Percentiles rank a stretch among this genome's conserved stretches.
Evolutionary conservation across 2,797 vertebrate genomes (phyloP).

Genomic region (Manis crassicaudata): DNA sequence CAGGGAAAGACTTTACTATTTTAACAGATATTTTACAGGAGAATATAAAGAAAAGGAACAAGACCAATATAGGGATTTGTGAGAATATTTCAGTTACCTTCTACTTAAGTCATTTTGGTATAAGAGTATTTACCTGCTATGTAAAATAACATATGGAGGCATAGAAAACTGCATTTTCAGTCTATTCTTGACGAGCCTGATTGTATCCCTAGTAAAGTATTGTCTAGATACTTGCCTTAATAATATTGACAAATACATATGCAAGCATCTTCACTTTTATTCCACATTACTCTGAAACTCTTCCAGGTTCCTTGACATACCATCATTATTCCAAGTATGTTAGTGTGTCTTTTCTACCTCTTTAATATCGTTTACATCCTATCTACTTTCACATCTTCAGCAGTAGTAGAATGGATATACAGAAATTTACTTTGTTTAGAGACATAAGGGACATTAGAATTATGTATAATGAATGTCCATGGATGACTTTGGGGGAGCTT

Average conservation of each 20-base stretch:
- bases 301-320: background rate
- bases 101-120: background rate
- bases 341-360: background rate
- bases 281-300: background rate
- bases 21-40: background rate
- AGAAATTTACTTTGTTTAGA: background rate
- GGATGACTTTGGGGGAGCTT: background rate
- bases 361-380: background rate
- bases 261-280: background rate
- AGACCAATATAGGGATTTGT: background rate
- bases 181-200: background rate
- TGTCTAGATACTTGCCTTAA: background rate
- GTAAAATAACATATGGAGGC: background rate
- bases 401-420: background rate
- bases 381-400: background rate
- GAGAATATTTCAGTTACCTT: background rate
- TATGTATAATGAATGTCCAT: background rate
- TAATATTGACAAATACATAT: background rate
- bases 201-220: background rate
- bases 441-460: background rate
- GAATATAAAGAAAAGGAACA: constrained; percentile 28
- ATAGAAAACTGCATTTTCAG: background rate
- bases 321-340: background rate
- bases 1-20: constrained; percentile 2
- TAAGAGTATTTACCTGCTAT: background rate